Evolutionary conservation across 2,888 invertebrate species (phyloP), one percentile per base, ranked within the genome.

Genomic region (Lucinisca nassula): DNA sequence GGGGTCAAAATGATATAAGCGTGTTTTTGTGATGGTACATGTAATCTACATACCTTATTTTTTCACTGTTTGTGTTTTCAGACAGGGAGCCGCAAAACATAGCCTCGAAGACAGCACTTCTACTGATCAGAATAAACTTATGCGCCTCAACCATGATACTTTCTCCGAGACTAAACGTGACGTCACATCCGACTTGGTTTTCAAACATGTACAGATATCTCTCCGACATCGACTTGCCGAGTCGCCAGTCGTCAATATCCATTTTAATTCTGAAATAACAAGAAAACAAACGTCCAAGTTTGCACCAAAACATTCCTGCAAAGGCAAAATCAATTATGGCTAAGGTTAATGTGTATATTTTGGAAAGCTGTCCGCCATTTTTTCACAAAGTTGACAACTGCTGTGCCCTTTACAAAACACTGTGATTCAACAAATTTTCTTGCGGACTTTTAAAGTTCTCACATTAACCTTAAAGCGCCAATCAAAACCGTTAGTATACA

Each of bases 81-180:
- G 91, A 79, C 72, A 91, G 74, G 1, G 84, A 86, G 3, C 89
- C 89, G 80, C 89, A 89, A 38, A 91, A 91, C 89, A 91, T 91
- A 1, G 90, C 81, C 55, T 89, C 87, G 74, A 90, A 90, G n/a
- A 90, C 90, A 6, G 89, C 87, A 82, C 89, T 89, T 49, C 82
- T 58, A 67, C 89, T 89, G 51, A 90, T 80, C 27, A 90, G 58
- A 14, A 90, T 77, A 30, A 88, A 84, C 80, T 85, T 87, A 61
- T 90, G 90, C 3, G 87, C 90, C 12, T 74, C 49, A n/a, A 90
- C 75, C 21, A 67, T 70, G 27, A 27, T 61, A 35, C 79, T 79
- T 0, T 83, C 83, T 17, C 84, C 85, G 14, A 90, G 37, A 30
- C 49, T 40, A 40, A 90, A 90, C 6, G 87, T 85, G 82, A 90